Percentiles rank a stretch among this genome's conserved stretches.
These are phyloP conservation scores for Chrosomus eos DNA, from an alignment of 2,797 vertebrate species.

Conservation along the genomic window DNA sequence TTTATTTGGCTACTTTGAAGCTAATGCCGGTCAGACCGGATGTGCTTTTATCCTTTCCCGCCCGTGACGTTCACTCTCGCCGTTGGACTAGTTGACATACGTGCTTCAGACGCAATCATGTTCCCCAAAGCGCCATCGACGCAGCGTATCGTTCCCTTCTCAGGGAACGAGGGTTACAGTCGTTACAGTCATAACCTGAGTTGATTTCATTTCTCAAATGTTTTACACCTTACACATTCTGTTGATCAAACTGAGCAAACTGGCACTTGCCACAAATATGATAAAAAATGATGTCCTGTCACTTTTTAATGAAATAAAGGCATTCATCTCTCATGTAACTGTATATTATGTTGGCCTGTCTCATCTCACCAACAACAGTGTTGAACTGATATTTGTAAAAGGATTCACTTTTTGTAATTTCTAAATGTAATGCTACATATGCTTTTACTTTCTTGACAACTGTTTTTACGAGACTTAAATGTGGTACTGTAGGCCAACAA, in stretches of 20 bases:
- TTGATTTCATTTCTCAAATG: background rate
- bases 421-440: background rate
- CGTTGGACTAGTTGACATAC: too few relatives aligned
- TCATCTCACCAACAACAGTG: too few relatives aligned
- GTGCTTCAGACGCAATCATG: too few relatives aligned
- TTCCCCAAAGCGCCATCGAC: too few relatives aligned
- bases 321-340: background rate
- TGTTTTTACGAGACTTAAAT: background rate
- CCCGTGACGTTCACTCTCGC: too few relatives aligned
- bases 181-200: too few relatives aligned
- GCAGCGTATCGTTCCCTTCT: too few relatives aligned
- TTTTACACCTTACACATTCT: background rate
- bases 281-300: background rate
- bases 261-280: background rate
- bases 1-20: too few relatives aligned
- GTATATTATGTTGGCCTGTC: too few relatives aligned
- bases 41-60: too few relatives aligned
- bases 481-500: background rate
- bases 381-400: background rate
- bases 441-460: background rate
- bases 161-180: too few relatives aligned
- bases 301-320: background rate
- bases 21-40: too few relatives aligned
- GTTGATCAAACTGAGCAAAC: background rate
- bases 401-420: background rate